A percentile compares a stretch with the other conserved stretches of the same genome.
Conservation (phyloP, 2,797 vertebrate genomes). For the Siniperca scherzeri region DNA sequence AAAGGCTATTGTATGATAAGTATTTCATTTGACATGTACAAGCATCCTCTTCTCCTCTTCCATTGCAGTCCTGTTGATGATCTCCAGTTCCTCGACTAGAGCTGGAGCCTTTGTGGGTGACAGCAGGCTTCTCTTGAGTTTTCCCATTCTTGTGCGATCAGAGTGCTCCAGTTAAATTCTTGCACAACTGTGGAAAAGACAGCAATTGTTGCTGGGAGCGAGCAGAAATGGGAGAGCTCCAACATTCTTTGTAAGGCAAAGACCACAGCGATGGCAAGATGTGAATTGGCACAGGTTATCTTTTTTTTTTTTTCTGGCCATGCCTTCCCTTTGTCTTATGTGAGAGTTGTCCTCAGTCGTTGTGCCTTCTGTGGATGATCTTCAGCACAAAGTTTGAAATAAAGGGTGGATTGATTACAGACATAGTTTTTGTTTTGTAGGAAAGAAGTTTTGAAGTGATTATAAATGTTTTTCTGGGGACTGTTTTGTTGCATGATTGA, state of each 20-base stretch:
- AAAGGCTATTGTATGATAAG: neutral
- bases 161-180: conserved; percentile 62
- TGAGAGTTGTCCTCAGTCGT: conserved; percentile 50
- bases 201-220: conserved; percentile 65
- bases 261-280: conserved; percentile 66
- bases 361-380: conserved; percentile 53
- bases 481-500: conserved; percentile 64
- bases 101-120: conserved; percentile 64
- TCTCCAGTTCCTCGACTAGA: conserved; percentile 53
- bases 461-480: conserved; percentile 64
- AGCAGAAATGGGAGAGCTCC: conserved; percentile 60
- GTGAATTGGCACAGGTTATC: conserved; percentile 63
- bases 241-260: conserved; percentile 68
- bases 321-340: conserved; percentile 45
- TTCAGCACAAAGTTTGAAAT: conserved; percentile 58
- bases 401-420: conserved; percentile 55
- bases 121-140: conserved; percentile 55
- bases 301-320: conserved; percentile 54
- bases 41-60: conserved; percentile 31
- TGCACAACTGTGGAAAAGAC: conserved; percentile 71
- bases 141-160: conserved; percentile 59
- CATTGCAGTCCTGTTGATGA: conserved; percentile 43
- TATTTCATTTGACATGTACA: conserved; percentile 19
- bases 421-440: conserved; percentile 49
- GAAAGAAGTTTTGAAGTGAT: conserved; percentile 61